Conservation (phyloP, 1,140 invertebrate species). For the Ylistrum balloti region DNA sequence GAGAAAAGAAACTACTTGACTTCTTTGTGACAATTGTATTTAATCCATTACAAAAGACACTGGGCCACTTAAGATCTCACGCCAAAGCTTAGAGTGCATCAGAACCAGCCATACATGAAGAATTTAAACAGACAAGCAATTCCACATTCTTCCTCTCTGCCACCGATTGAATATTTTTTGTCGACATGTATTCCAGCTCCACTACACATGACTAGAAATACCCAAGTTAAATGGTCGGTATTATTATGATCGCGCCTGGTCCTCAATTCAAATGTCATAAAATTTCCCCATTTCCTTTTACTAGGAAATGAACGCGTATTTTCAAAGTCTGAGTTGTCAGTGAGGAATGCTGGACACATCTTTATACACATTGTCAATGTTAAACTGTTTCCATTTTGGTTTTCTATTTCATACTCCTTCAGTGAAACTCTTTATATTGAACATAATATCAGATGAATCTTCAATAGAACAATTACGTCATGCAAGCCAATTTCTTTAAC, state of each 20-base stretch:
- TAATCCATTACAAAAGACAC: neutral
- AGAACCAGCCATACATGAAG: neutral
- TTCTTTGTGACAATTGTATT: neutral
- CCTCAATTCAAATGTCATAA: neutral
- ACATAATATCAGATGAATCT: too few relatives aligned
- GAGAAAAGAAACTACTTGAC: too few relatives aligned
- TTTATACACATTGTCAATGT: too few relatives aligned
- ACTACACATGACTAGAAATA: neutral
- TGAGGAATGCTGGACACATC: neutral
- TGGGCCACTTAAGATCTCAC: neutral
- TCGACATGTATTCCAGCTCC: neutral
- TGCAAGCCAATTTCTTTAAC: too few relatives aligned
- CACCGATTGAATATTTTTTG: neutral
- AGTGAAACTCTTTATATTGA: too few relatives aligned
- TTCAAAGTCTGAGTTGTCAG: neutral
- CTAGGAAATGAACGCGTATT: neutral
- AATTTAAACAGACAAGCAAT: constrained; percentile 21
- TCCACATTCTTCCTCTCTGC: neutral
- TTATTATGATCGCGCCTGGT: neutral
- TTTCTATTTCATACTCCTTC: too few relatives aligned
- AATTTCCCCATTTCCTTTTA: neutral
- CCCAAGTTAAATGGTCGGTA: neutral
- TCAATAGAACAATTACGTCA: too few relatives aligned
- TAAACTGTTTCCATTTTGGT: too few relatives aligned
- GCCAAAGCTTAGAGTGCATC: neutral